Evolutionary conservation across 2,797 vertebrate genomes (phyloP), one percentile per base, ranked within the genome.

Genomic region (Potorous gilbertii): DNA sequence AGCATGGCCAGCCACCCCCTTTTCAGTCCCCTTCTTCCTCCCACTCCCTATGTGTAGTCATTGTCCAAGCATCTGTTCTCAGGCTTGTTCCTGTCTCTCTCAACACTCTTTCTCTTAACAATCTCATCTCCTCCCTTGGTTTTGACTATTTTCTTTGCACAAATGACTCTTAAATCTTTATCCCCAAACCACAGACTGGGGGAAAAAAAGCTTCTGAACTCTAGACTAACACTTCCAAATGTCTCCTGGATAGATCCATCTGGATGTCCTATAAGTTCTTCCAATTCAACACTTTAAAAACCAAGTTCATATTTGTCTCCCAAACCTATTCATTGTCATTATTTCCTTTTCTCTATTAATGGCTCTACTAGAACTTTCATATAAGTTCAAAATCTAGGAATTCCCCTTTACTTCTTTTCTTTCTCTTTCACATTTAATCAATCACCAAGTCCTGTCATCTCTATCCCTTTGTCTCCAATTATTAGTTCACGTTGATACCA

Each of bases 151-250:
- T 87, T 46, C 40, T 87, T 87, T 87, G 74, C 74, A 46, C 18
- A 87, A 50, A 87, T 87, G 74, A 87, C 74, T 87, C 74, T 87
- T 87, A 87, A 27, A 87, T 87, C 74, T 46, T 87, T 87, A 87
- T 87, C 21, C 74, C 40, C 74, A 81, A 81, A 81, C 18, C n/a
- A 87, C 16, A 87, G 74, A 24, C 40, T 87, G 0, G 18, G 16
- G 3, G 1, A 66, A 81, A 81, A 87, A 46, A 81, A 50, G 74
- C 40, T 87, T 87, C 74, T 87, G 74, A 81, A 87, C 74, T 87
- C 74, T 46, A 50, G 74, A 87, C 74, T 50, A 87, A 87, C 74
- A 50, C 74, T 87, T 87, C 40, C 74, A 87, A 87, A 87, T 87
- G 74, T 87, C 74, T 87, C 21, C 40, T 87, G 40, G 74, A 11